Evolutionary conservation across 2,113 vertebrate species (phyloP).

Genomic region (Entelurus aequoreus): DNA sequence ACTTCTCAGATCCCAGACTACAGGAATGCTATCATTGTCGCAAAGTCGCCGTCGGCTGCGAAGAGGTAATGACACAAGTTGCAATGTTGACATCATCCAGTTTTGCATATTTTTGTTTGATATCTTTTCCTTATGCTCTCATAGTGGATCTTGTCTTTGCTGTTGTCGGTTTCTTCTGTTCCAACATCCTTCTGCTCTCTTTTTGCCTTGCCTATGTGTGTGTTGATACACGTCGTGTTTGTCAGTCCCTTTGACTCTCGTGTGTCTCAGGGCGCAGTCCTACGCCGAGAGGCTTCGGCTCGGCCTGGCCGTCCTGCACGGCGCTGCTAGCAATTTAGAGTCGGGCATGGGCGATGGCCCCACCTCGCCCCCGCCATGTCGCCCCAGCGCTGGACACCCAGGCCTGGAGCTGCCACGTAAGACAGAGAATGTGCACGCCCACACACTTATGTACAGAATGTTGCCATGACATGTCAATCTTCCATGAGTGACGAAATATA

Average conservation of each 20-base stretch:
- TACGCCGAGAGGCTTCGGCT: slow-evolving; percentile 91
- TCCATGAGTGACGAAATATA: not conserved
- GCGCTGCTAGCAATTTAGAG: slow-evolving; percentile 87
- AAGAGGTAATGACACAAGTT: slow-evolving; percentile 78
- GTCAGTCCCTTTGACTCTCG: slow-evolving; percentile 14
- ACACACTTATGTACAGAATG: not conserved
- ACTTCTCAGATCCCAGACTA: slow-evolving; percentile 87
- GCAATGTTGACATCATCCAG: not conserved
- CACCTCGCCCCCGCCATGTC: slow-evolving; percentile 84
- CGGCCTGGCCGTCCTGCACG: slow-evolving; percentile 91
- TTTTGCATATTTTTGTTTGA: not conserved
- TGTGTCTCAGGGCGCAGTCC: slow-evolving; percentile 84
- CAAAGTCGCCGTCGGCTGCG: slow-evolving; percentile 93
- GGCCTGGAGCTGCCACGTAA: slow-evolving; percentile 93
- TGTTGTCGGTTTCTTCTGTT: not conserved
- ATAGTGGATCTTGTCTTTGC: not conserved
- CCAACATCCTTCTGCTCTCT: slow-evolving; percentile 1
- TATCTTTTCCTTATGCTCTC: not conserved
- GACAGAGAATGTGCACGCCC: slow-evolving; percentile 28
- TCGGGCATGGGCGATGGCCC: slow-evolving; percentile 90
- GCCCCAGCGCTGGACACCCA: slow-evolving; percentile 81
- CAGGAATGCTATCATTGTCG: slow-evolving; percentile 95
- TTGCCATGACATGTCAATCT: no score
- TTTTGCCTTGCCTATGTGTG: not conserved
- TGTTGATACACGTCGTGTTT: not conserved